Evolutionary conservation across 1,140 invertebrate genomes (phyloP).

Genomic region (Trissolcus basalis): DNA sequence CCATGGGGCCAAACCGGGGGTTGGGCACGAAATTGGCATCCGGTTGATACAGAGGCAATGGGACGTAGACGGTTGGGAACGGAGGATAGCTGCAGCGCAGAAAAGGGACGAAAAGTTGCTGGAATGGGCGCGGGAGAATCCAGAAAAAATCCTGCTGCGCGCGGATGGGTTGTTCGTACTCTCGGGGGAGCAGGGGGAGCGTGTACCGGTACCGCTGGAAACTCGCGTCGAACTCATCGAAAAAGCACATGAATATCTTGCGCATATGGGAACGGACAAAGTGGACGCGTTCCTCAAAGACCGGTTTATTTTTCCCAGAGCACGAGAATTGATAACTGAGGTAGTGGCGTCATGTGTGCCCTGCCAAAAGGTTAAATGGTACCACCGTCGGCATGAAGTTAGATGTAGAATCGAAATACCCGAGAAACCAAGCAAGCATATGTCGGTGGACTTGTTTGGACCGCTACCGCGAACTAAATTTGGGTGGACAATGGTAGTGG

Average conservation of each 20-base stretch:
- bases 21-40: background rate
- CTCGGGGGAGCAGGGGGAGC: background rate
- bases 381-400: background rate
- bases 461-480: slow-evolving; percentile 3
- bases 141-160: too few relatives aligned
- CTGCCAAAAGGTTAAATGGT: background rate
- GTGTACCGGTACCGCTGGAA: background rate
- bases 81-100: background rate
- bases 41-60: background rate
- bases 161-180: background rate
- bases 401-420: background rate
- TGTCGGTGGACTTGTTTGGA: slow-evolving; percentile 6
- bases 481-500: slow-evolving; percentile 10
- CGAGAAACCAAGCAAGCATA: background rate
- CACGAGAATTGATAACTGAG: background rate
- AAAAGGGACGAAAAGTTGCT: background rate
- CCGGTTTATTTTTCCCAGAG: background rate
- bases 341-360: background rate
- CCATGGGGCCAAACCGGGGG: background rate
- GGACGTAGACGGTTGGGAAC: background rate
- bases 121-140: background rate
- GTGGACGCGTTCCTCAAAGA: background rate
- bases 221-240: background rate
- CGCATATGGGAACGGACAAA: background rate
- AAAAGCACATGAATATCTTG: background rate